Evolutionary conservation across 2,797 vertebrate genomes (phyloP).

Genomic region (Gobio occitaniae): DNA sequence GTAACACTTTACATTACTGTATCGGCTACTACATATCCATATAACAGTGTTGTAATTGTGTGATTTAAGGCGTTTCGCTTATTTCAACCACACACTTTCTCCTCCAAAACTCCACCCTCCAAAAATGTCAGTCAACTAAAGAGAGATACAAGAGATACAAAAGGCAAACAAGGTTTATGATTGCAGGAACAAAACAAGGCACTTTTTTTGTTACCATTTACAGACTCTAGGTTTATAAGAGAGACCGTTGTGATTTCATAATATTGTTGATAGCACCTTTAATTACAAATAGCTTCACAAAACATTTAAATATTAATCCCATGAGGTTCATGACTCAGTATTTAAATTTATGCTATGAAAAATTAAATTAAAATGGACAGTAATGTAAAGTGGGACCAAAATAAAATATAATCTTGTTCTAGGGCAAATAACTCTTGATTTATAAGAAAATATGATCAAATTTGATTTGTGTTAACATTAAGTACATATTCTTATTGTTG

Average conservation of each 20-base stretch:
- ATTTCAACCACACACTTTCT: background rate
- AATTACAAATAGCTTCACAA: background rate
- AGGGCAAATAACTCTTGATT: background rate
- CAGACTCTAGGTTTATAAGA: background rate
- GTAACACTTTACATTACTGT: background rate
- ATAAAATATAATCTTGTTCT: background rate
- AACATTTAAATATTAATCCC: background rate
- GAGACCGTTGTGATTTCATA: background rate
- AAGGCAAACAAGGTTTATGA: background rate
- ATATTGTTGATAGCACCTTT: background rate
- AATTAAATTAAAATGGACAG: background rate
- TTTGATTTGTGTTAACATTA: background rate
- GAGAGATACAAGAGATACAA: background rate
- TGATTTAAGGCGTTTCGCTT: background rate
- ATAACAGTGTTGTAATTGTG: background rate
- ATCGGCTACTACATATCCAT: background rate
- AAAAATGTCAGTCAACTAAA: background rate
- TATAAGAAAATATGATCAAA: background rate
- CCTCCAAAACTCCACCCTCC: background rate
- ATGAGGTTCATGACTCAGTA: background rate
- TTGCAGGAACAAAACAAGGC: background rate
- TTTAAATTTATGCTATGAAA: background rate
- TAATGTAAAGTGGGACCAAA: background rate
- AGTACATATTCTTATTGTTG: background rate
- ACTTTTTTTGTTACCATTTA: background rate